phyloP scores from a whole-genome alignment of 2,113 vertebrate genomes.

The Geococcyx californianus region DNA sequence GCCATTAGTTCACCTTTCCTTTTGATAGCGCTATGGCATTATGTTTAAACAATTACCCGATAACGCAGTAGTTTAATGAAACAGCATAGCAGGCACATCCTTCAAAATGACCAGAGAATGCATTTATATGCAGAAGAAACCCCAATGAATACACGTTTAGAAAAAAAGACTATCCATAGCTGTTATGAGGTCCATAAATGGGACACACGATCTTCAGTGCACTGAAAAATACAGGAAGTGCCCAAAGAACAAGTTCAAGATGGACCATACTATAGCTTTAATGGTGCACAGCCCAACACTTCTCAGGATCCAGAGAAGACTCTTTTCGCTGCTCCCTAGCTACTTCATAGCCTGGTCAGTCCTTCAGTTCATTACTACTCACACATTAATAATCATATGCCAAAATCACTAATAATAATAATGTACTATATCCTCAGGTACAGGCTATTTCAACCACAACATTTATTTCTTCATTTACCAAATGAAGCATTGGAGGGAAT shows the following conservation, averaged over 20 bases:
- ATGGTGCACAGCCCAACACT: not conserved
- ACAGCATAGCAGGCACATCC: conserved; percentile 73
- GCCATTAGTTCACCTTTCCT: conserved; percentile 89
- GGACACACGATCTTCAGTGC: not conserved
- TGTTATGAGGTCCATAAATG: not conserved
- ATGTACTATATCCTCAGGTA: not conserved
- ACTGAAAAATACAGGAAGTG: not conserved
- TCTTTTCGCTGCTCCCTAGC: not conserved
- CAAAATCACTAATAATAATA: not conserved
- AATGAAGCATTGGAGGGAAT: not conserved
- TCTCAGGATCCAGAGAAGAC: not conserved
- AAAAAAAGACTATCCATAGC: not conserved
- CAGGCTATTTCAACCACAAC: not conserved
- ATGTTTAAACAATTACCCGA: conserved; percentile 88
- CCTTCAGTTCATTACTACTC: not conserved
- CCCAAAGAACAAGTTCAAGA: not conserved
- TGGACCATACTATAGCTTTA: not conserved
- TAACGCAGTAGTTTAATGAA: conserved; percentile 80
- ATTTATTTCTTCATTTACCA: not conserved
- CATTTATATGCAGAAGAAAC: conserved; percentile 67
- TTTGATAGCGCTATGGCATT: conserved; percentile 83
- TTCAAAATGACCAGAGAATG: conserved; percentile 70
- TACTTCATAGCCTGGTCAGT: not conserved
- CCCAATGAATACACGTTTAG: conserved; percentile 32
- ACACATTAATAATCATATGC: not conserved